A percentile compares a stretch with the other conserved stretches of the same genome.
Evolutionary conservation across 2,797 vertebrate genomes (phyloP).

Genomic region (Nasua narica): DNA sequence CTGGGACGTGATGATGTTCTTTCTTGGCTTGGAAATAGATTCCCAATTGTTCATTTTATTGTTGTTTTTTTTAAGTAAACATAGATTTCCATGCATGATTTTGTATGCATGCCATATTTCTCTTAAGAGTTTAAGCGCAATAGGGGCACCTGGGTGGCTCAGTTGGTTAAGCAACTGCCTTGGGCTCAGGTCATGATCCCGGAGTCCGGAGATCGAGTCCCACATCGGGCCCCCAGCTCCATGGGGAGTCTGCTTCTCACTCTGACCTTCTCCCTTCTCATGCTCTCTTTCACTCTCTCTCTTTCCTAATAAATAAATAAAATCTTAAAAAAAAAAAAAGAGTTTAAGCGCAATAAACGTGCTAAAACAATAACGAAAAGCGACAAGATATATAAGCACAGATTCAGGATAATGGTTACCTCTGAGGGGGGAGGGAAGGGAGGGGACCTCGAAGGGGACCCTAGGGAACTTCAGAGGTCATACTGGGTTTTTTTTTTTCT

Average conservation of each 20-base stretch:
- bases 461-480: not conserved
- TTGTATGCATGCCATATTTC: not conserved
- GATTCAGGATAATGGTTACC: not conserved
- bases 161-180: too few relatives aligned
- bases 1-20: not conserved
- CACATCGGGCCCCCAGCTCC: too few relatives aligned
- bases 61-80: not conserved
- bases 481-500: not conserved
- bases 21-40: not conserved
- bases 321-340: too few relatives aligned
- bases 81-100: not conserved
- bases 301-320: too few relatives aligned
- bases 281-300: too few relatives aligned
- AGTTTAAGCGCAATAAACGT: too few relatives aligned
- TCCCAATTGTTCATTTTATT: not conserved
- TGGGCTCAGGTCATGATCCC: too few relatives aligned
- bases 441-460: not conserved
- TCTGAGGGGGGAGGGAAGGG: not conserved
- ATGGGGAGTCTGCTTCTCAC: too few relatives aligned
- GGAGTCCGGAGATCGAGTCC: too few relatives aligned
- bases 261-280: too few relatives aligned
- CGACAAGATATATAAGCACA: not conserved
- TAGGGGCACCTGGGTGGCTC: too few relatives aligned
- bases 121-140: not conserved
- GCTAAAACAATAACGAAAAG: not conserved